Conservation (phyloP, 2,888 invertebrate species). For the Dugesia japonica region DNA sequence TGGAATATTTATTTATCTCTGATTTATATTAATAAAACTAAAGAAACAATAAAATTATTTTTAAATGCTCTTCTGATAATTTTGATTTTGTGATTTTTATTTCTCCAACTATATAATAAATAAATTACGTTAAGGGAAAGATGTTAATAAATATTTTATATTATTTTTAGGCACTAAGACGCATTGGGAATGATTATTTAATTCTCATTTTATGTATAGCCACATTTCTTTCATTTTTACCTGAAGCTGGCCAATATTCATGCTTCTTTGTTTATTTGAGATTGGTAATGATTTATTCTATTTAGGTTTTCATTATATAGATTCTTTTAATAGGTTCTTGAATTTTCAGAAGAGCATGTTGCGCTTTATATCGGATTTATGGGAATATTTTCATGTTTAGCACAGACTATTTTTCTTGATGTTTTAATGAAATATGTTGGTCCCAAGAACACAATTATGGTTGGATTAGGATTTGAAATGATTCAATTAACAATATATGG, state of each 20-base stretch:
- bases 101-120: no score
- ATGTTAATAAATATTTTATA: no score
- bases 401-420: constrained; percentile 53
- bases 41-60: no score
- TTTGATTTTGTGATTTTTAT: no score
- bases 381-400: neutral
- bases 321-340: neutral
- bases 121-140: no score
- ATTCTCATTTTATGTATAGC: constrained; percentile 88
- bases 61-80: no score
- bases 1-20: no score
- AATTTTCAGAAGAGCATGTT: neutral
- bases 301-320: neutral
- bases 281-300: constrained; percentile 53
- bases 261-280: constrained; percentile 97
- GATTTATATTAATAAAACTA: no score
- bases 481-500: constrained; percentile 91
- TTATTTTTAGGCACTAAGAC: constrained; percentile 22
- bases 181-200: constrained; percentile 78
- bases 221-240: constrained; percentile 87
- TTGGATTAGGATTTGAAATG: constrained; percentile 86
- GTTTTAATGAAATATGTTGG: constrained; percentile 70
- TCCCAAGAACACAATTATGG: constrained; percentile 85
- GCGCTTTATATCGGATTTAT: neutral
- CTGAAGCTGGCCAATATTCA: constrained; percentile 90